phyloP scores from a whole-genome alignment of 2,888 invertebrate genomes.

The Seladonia tumulorum region DNA sequence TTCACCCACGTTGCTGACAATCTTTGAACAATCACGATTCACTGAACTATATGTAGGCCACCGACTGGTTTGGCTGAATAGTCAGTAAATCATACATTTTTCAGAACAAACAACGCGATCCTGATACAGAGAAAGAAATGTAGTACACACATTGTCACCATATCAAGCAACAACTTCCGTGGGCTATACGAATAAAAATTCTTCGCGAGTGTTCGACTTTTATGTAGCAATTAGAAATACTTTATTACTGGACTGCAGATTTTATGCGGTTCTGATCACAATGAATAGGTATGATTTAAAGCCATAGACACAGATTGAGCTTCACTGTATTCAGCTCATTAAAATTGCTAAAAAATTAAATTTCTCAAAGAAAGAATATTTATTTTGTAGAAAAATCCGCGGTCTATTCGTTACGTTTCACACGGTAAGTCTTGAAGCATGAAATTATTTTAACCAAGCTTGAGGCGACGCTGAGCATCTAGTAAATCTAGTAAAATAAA shows the following conservation, averaged over 20 bases:
- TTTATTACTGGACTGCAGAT: not conserved
- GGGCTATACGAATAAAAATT: not conserved
- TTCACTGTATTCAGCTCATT: too few relatives aligned
- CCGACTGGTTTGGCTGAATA: not conserved
- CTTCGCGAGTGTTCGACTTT: not conserved
- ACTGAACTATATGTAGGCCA: not conserved
- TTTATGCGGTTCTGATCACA: too few relatives aligned
- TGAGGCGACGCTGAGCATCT: too few relatives aligned
- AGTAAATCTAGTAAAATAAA: too few relatives aligned
- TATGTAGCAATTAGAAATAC: not conserved
- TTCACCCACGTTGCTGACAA: not conserved
- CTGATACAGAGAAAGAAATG: not conserved
- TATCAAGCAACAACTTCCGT: not conserved
- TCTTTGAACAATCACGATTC: not conserved
- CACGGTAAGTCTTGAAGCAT: too few relatives aligned
- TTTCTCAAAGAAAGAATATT: too few relatives aligned
- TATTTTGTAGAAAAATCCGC: too few relatives aligned
- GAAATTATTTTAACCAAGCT: too few relatives aligned
- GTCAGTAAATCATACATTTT: not conserved
- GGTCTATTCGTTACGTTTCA: too few relatives aligned
- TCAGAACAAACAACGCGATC: not conserved
- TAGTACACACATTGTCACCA: not conserved
- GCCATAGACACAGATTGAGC: too few relatives aligned
- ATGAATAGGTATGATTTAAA: too few relatives aligned
- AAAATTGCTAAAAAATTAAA: too few relatives aligned